Base-by-base conservation (phyloP, 2,888 invertebrate genomes). In the Phaonia tiefii region DNA sequence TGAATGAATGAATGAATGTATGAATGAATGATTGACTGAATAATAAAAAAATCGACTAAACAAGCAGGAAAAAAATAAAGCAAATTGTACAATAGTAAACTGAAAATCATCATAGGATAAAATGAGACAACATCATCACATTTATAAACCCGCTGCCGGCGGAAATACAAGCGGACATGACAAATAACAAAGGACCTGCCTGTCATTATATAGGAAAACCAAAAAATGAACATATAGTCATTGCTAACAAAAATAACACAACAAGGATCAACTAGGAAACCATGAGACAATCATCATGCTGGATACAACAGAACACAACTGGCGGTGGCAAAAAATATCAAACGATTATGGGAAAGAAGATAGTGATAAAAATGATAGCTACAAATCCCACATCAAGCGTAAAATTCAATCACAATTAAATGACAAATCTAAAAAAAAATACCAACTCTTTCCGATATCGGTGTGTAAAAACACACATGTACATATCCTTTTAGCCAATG, bases 371-470 rank as follows among this genome's bases (percentile, higher is more conserved):
- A 75, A 58, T 75, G 58, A 75, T 79, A 58, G 49, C 58, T 20
- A 60, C 66, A 70, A 79, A 74, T 70, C 49, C 49, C 25, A 66
- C 31, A 71, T 71, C 74, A 70, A 66, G 66, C 75, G 56, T 75
- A 66, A 79, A 79, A 75, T 75, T 66, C 75, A 75, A 79, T 75
- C 31, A 58, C 74, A 65, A 74, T 74, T 79, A 66, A 70, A 49
- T 25, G 56, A 17, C n/a, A 26, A 49, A 72, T 66, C 66, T 60
- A 67, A 49, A 77, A 15, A 44, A 54, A 46, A 54, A 22, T 54
- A 54, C 54, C 25, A 51, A 15, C 20, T 20, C 1, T 49, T n/a
- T n/a, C n/a, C n/a, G n/a, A n/a, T n/a, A n/a, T n/a, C n/a, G n/a
- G 15, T 49, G 20, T 10, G 5, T 10, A 17, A 20, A n/a, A 31